A percentile compares a stretch with the other conserved stretches of the same genome.
phyloP scores from a whole-genome alignment of 1,140 invertebrate genomes.

The Sarcophaga bullata region DNA sequence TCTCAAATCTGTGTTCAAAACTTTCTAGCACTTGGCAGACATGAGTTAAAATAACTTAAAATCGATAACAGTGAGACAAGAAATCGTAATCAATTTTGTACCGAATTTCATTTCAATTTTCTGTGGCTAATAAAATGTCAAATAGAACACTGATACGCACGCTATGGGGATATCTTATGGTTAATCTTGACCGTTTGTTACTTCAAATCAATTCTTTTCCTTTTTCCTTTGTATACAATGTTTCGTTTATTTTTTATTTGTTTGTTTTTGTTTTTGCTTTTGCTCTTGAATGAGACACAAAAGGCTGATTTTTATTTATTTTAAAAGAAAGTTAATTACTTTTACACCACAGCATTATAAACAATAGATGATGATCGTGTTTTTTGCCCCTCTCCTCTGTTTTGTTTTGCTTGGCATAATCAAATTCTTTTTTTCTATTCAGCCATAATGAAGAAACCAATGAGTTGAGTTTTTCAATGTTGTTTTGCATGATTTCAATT shows the following conservation, averaged over 20 bases:
- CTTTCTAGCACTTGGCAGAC: no score
- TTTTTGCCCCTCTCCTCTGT: background rate
- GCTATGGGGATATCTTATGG: no score
- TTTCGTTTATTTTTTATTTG: background rate
- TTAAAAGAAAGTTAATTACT: constrained; percentile 25
- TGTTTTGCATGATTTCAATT: no score
- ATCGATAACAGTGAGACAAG: no score
- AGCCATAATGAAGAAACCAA: background rate
- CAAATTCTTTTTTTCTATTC: background rate
- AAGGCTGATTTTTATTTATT: constrained; percentile 16
- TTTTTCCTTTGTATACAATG: background rate
- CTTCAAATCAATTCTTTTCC: background rate
- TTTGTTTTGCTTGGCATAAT: background rate
- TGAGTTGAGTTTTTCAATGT: background rate
- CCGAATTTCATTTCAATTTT: no score
- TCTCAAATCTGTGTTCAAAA: no score
- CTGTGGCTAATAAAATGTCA: no score
- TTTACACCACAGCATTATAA: constrained; percentile 1
- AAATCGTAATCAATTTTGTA: no score
- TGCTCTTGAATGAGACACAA: background rate
- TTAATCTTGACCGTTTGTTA: no score
- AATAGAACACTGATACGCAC: no score
- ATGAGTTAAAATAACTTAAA: no score
- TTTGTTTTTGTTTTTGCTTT: background rate
- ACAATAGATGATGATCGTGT: background rate